Evolutionary conservation across 1,140 invertebrate genomes (phyloP).

Genomic region (Plutomurus gul): DNA sequence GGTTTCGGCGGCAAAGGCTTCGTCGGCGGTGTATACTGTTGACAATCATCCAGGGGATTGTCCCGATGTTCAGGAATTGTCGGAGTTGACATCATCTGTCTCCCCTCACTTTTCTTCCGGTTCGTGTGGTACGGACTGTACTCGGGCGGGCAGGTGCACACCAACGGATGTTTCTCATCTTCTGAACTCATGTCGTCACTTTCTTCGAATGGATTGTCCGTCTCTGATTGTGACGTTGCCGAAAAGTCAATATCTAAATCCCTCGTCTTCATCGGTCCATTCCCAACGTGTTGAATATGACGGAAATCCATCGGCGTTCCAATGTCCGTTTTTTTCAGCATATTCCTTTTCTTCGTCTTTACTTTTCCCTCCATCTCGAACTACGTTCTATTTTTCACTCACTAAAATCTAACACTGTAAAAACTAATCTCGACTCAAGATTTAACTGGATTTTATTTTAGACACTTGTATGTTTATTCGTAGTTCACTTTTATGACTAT

Average conservation of each 20-base stretch:
- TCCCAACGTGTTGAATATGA: constrained; percentile 33
- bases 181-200: constrained; percentile 2
- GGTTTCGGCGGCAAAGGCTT: background rate
- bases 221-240: background rate
- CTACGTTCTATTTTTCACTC: too few species aligned
- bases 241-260: background rate
- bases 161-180: background rate
- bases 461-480: too few species aligned
- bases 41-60: background rate
- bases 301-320: constrained; percentile 36
- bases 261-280: background rate
- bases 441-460: too few species aligned
- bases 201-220: background rate
- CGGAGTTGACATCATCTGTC: background rate
- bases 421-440: too few species aligned
- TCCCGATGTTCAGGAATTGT: background rate
- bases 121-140: constrained; percentile 1
- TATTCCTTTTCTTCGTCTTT: background rate
- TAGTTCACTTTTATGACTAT: too few species aligned
- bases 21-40: background rate
- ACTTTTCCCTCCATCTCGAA: too few species aligned
- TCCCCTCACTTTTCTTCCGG: background rate
- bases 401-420: too few species aligned
- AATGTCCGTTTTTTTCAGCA: constrained; percentile 33
- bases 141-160: background rate